Base-by-base conservation (phyloP, 1,140 invertebrate species). In the Andricus grossulariae region DNA sequence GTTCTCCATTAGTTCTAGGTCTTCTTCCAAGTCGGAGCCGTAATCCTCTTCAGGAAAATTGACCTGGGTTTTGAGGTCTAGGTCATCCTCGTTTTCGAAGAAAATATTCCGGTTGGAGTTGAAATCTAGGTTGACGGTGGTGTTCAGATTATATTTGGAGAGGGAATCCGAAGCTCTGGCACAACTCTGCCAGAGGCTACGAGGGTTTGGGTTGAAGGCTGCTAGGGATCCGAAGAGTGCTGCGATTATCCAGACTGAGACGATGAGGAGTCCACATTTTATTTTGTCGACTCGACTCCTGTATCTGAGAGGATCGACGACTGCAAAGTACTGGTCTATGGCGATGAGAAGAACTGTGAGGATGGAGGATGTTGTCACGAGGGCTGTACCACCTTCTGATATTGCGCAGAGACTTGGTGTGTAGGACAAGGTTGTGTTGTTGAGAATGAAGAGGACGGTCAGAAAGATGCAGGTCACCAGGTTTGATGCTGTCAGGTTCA, bases 251-350 rank as follows among this genome's bases (percentile, higher is more conserved):
- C 96, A 95, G 12, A 93, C 92, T 15, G 92, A 89, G 11, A 93
- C 91, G 73, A 97, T 95, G 13, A 97, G 91, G 0, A 95, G 88
- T 2, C 93, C 94, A 0, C 95, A 95, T 57, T 94, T 94, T 12
- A 94, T 90, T 82, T 96, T 94, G 83, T 96, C 94, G 76, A 98
- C 93, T 49, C 95, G 93, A 16, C 94, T 94, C 79, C 96, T 95
- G 88, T 97, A 97, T n/a, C 96, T 94, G 25, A 97, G 91, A 0
- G 97, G 97, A 87, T 96, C 95, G 7, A 96, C 95, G 49, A 98
- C 96, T 0, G 97, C 97, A 80, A 96, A 95, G 89, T 97, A 97
- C 84, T 97, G 95, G 86, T 98, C 97, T 3, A 97, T 90, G 1
- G 96, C 95, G 51, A 98, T 97, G 12, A 97, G 92, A 11, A 97